A percentile compares a stretch with the other conserved stretches of the same genome.
Evolutionary conservation across 1,140 invertebrate species (phyloP).

Genomic region (Bombus sibiricus): DNA sequence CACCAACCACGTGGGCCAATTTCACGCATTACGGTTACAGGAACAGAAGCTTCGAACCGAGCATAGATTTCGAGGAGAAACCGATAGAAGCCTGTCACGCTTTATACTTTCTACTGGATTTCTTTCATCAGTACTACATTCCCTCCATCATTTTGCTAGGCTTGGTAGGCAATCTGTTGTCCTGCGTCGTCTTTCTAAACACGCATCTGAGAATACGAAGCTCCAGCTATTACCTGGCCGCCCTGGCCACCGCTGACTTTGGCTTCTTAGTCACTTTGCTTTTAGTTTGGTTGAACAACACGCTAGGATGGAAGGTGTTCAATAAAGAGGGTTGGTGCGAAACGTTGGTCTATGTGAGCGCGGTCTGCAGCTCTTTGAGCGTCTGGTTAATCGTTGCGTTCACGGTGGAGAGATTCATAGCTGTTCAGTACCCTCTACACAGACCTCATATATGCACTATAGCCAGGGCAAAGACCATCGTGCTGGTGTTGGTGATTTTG

Average conservation of each 20-base stretch:
- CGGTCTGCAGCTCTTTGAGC: conserved; percentile 84
- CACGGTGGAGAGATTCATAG: conserved; percentile 86
- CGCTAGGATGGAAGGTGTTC: conserved; percentile 81
- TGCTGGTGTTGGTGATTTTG: conserved; percentile 78
- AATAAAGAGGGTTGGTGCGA: conserved; percentile 85
- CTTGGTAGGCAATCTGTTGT: conserved; percentile 84
- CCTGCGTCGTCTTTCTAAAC: conserved; percentile 84
- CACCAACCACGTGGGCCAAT: conserved; percentile 15
- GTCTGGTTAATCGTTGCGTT: conserved; percentile 87
- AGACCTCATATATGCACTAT: conserved; percentile 86
- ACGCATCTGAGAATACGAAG: conserved; percentile 84
- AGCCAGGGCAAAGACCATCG: conserved; percentile 84
- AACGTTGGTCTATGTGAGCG: conserved; percentile 83
- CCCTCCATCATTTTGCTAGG: conserved; percentile 83
- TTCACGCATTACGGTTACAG: conserved; percentile 25
- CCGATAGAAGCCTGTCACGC: conserved; percentile 67
- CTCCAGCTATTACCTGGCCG: conserved; percentile 85
- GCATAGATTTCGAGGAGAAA: conserved; percentile 57
- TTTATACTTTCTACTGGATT: conserved; percentile 79
- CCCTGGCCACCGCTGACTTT: conserved; percentile 83
- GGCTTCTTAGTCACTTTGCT: conserved; percentile 83
- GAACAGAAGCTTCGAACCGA: conserved; percentile 23
- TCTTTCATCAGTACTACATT: conserved; percentile 83
- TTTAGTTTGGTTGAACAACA: conserved; percentile 83
- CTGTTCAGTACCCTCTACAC: conserved; percentile 86